Evolutionary conservation across 2,888 invertebrate species (phyloP).

Genomic region (Caenorhabditis sulstoni): DNA sequence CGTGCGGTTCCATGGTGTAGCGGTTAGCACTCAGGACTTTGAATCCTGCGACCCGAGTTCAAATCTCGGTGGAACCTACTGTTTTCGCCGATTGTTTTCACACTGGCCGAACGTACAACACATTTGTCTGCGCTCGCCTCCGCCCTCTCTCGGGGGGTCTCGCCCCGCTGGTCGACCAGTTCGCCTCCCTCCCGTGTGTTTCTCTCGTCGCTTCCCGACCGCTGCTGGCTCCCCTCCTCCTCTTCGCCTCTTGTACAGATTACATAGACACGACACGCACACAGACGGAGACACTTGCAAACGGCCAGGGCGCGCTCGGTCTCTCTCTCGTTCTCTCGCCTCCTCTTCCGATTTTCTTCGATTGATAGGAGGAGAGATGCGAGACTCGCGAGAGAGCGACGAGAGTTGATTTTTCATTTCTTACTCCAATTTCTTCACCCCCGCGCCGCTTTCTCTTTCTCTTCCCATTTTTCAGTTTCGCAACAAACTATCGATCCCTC

Average conservation of each 20-base stretch:
- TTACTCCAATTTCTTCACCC: slow-evolving; percentile 31
- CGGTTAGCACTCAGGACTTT: slow-evolving; percentile 74
- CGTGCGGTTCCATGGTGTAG: slow-evolving; percentile 70
- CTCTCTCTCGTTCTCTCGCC: slow-evolving; percentile 21
- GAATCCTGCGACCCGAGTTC: slow-evolving; percentile 73
- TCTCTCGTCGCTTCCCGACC: slow-evolving; percentile 33
- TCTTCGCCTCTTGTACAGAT: slow-evolving; percentile 42
- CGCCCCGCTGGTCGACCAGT: slow-evolving; percentile 37
- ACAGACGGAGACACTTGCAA: slow-evolving; percentile 39
- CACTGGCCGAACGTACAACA: slow-evolving; percentile 12
- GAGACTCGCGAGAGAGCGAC: slow-evolving; percentile 34
- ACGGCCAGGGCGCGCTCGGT: slow-evolving; percentile 20
- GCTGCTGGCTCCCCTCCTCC: slow-evolving; percentile 30
- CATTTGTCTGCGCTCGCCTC: slow-evolving; percentile 5
- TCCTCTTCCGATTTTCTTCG: slow-evolving; percentile 38
- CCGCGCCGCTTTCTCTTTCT: slow-evolving; percentile 17
- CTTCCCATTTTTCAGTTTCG: background rate
- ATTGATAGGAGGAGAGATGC: slow-evolving; percentile 24
- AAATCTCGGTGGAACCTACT: slow-evolving; percentile 72
- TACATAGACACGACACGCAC: slow-evolving; percentile 56
- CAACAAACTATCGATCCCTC: too few relatives aligned
- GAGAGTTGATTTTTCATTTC: slow-evolving; percentile 33
- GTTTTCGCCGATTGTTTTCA: slow-evolving; percentile 25
- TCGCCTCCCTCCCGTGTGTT: slow-evolving; percentile 14
- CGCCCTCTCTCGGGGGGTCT: slow-evolving; percentile 7